Percentiles rank a stretch among this genome's conserved stretches.
These are phyloP conservation scores for Diacarnus erythraeanus DNA, from an alignment of 37 sponge, comb jelly and placozoan genomes.

Conservation along the genomic window DNA sequence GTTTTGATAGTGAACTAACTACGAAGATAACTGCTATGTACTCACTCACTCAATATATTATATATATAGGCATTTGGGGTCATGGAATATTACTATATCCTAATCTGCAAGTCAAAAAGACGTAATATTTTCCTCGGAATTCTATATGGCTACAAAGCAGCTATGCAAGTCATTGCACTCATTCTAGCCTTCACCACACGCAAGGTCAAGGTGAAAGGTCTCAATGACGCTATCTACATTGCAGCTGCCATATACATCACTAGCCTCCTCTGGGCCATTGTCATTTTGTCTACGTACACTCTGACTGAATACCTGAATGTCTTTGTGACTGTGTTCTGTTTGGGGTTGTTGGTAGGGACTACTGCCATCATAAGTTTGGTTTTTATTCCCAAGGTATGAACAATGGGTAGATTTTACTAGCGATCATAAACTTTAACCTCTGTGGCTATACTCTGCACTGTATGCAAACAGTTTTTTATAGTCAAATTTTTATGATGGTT, in stretches of 20 bases:
- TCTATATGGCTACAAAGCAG: constrained; percentile 49
- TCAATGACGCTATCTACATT: constrained; percentile 47
- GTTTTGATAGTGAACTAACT: not conserved
- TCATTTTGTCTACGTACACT: constrained; percentile 24
- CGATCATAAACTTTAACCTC: no score
- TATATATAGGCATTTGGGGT: not conserved
- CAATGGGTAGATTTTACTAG: no score
- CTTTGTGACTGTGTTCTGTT: constrained; percentile 10
- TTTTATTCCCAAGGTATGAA: constrained; percentile 44
- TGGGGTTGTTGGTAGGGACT: constrained; percentile 18
- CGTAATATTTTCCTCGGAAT: constrained; percentile 38
- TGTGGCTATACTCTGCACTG: no score
- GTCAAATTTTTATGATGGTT: no score
- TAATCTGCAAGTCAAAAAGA: constrained; percentile 8
- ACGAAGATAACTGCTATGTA: not conserved
- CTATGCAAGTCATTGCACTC: constrained; percentile 46
- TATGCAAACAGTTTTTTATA: no score
- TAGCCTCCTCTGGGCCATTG: constrained; percentile 26
- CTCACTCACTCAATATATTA: not conserved
- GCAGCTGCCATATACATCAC: constrained; percentile 56
- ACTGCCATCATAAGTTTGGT: constrained; percentile 37
- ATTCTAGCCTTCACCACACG: constrained; percentile 55
- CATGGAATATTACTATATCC: constrained; percentile 11
- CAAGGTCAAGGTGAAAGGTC: constrained; percentile 61
- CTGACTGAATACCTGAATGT: constrained; percentile 30